A percentile compares a stretch with the other conserved stretches of the same genome.
phyloP scores from a whole-genome alignment of 1,140 invertebrate genomes.

The Drosophila pachea region DNA sequence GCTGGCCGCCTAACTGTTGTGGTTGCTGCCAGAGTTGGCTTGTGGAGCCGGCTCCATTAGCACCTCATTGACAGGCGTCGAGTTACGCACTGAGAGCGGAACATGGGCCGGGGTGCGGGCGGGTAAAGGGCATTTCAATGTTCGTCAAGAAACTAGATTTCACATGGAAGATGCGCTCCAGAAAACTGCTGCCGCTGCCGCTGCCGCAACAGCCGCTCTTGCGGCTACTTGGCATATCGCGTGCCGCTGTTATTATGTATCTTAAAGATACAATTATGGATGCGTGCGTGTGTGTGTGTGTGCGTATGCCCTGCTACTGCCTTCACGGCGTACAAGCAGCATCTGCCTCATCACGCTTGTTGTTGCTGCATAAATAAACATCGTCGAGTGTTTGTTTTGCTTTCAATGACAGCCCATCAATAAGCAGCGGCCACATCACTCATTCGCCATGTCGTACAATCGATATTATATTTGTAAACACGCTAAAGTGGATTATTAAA shows the following conservation, averaged over 20 bases:
- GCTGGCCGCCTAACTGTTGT: constrained; percentile 55
- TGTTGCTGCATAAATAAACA: constrained; percentile 21
- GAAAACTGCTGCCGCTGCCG: constrained; percentile 24
- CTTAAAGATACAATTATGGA: constrained; percentile 44
- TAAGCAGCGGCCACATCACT: constrained; percentile 36
- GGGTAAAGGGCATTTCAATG: not conserved
- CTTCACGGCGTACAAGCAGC: constrained; percentile 32
- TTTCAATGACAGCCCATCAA: constrained; percentile 61
- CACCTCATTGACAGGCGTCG: constrained; percentile 66
- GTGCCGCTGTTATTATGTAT: constrained; percentile 58
- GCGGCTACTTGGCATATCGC: constrained; percentile 47
- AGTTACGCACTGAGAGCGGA: constrained; percentile 46
- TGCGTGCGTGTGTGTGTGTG: constrained; percentile 21
- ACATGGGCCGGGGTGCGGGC: not conserved
- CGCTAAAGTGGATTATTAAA: constrained; percentile 6
- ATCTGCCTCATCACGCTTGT: constrained; percentile 4
- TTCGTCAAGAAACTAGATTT: constrained; percentile 27
- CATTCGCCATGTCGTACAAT: constrained; percentile 33
- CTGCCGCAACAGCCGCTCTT: constrained; percentile 4
- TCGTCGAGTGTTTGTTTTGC: constrained; percentile 46
- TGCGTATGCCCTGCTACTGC: too few relatives aligned
- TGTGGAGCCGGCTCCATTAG: constrained; percentile 53
- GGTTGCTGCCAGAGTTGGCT: constrained; percentile 6
- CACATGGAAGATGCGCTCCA: constrained; percentile 52
- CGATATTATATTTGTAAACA: constrained; percentile 27